Evolutionary conservation across 2,888 invertebrate species (phyloP).

Genomic region (Drosophila picticornis): DNA sequence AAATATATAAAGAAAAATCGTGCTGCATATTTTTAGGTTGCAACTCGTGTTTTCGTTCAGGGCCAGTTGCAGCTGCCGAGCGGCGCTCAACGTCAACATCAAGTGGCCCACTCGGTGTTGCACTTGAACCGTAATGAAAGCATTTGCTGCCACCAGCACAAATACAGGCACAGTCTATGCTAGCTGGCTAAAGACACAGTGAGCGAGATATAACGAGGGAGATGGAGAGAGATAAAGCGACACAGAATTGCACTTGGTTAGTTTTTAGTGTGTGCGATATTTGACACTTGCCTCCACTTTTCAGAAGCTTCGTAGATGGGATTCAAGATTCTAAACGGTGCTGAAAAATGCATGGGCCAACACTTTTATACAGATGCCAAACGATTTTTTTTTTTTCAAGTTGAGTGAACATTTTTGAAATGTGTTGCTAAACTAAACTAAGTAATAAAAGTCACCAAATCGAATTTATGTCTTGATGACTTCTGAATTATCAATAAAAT

Average conservation of each 20-base stretch:
- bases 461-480: background rate
- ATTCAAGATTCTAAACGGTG: constrained; percentile 35
- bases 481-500: background rate
- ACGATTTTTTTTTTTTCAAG: background rate
- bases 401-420: background rate
- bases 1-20: constrained; percentile 20
- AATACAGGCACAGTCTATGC: constrained; percentile 28
- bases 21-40: constrained; percentile 70
- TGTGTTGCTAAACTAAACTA: background rate
- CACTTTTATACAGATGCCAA: constrained; percentile 2
- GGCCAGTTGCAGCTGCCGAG: constrained; percentile 39
- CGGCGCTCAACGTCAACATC: constrained; percentile 58
- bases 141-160: constrained; percentile 68
- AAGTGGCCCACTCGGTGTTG: constrained; percentile 76
- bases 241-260: constrained; percentile 55
- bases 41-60: constrained; percentile 44
- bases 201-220: background rate
- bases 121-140: constrained; percentile 79
- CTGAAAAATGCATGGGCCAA: constrained; percentile 8
- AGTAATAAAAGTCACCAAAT: background rate
- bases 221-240: constrained; percentile 8
- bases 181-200: constrained; percentile 5
- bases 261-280: constrained; percentile 55
- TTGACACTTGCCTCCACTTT: constrained; percentile 71
- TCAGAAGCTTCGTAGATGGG: constrained; percentile 12